These are phyloP conservation scores for Pyrochroa serraticornis DNA, from an alignment of 2,888 invertebrate species.

Conservation along the genomic window DNA sequence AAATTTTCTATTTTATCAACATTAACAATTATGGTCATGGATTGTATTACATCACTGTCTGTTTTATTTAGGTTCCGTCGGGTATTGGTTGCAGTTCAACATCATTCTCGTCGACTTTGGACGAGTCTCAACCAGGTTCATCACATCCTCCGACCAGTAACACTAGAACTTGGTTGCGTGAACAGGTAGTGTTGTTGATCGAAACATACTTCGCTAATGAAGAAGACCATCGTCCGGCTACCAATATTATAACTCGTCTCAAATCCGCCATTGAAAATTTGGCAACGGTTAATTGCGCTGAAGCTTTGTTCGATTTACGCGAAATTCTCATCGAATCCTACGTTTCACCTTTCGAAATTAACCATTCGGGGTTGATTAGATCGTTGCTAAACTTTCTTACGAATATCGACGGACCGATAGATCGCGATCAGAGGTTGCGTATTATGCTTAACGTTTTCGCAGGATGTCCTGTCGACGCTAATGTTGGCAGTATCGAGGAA, in stretches of 20 bases:
- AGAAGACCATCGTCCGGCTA: slow-evolving; percentile 70
- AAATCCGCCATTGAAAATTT: slow-evolving; percentile 79
- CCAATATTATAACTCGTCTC: slow-evolving; percentile 81
- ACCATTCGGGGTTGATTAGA: slow-evolving; percentile 93
- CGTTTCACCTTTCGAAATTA: slow-evolving; percentile 98
- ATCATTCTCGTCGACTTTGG: slow-evolving; percentile 60
- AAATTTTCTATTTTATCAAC: too few relatives aligned
- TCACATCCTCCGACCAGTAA: slow-evolving; percentile 53
- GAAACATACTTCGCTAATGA: slow-evolving; percentile 62
- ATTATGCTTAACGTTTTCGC: slow-evolving; percentile 93
- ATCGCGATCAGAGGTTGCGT: slow-evolving; percentile 78
- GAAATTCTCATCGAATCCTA: slow-evolving; percentile 91
- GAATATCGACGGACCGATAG: slow-evolving; percentile 48
- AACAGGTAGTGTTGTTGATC: slow-evolving; percentile 69
- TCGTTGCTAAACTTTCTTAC: slow-evolving; percentile 89
- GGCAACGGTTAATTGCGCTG: slow-evolving; percentile 68
- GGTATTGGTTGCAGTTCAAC: slow-evolving; percentile 61
- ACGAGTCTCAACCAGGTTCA: slow-evolving; percentile 57
- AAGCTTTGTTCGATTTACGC: slow-evolving; percentile 78
- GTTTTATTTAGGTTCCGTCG: slow-evolving; percentile 55
- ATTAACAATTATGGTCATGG: too few relatives aligned
- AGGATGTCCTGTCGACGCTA: slow-evolving; percentile 68
- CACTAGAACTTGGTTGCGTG: slow-evolving; percentile 87
- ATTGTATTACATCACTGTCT: too few relatives aligned
- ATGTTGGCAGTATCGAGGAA: slow-evolving; percentile 38